These are phyloP conservation scores for Tretioscincus oriximinensis DNA, from an alignment of 2,113 vertebrate species.

Conservation along the genomic window DNA sequence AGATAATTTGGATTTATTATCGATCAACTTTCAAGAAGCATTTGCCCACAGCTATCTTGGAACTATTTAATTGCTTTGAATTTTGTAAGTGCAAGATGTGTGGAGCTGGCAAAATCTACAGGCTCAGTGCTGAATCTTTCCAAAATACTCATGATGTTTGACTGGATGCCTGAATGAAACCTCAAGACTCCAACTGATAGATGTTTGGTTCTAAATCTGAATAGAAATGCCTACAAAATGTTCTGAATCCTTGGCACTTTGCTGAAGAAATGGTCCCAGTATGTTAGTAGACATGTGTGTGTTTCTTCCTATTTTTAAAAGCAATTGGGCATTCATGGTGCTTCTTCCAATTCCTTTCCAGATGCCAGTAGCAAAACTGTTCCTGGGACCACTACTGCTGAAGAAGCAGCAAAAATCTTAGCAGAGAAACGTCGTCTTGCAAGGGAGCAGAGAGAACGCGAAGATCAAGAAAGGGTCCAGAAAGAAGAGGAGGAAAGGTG, in stretches of 20 bases:
- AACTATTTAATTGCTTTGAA: background rate
- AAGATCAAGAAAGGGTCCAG: constrained; percentile 81
- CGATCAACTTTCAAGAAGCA: background rate
- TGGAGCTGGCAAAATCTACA: background rate
- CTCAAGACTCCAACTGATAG: background rate
- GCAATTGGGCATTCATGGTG: background rate
- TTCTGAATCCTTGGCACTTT: background rate
- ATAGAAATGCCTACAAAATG: background rate
- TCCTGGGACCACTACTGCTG: constrained; percentile 79
- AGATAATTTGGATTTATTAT: background rate
- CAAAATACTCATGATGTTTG: background rate
- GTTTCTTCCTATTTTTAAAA: background rate
- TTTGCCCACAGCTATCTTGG: background rate
- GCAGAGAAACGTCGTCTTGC: constrained; percentile 84
- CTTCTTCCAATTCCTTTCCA: constrained; percentile 48
- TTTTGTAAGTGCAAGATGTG: background rate
- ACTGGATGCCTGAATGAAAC: background rate
- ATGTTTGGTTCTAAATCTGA: background rate
- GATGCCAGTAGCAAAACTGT: constrained; percentile 72
- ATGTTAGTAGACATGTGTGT: background rate
- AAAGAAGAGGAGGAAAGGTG: constrained; percentile 84
- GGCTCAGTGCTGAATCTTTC: background rate
- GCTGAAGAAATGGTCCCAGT: no score
- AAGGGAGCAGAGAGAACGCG: constrained; percentile 82
- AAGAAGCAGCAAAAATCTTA: constrained; percentile 86